Conservation (phyloP, 2,113 vertebrate species). For the Platichthys stellatus region DNA sequence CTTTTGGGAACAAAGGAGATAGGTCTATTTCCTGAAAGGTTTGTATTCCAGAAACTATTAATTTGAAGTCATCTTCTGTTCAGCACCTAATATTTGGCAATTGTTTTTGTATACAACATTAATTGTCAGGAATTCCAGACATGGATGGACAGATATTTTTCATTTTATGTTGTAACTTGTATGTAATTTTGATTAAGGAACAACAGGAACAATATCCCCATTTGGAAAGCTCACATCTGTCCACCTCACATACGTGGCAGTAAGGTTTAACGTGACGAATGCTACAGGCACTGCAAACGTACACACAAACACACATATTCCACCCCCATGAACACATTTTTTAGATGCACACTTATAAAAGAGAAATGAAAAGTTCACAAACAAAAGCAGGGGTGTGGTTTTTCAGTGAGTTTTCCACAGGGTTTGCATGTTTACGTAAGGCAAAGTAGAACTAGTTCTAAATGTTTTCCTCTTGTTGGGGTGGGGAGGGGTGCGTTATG, state of each 20-base stretch:
- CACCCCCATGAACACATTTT: background rate
- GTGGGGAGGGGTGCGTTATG: background rate
- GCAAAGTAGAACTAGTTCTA: slow-evolving; percentile 37
- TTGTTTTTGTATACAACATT: too few relatives aligned
- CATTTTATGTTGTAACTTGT: too few relatives aligned
- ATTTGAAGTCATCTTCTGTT: too few relatives aligned
- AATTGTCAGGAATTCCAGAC: too few relatives aligned
- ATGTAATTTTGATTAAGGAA: background rate
- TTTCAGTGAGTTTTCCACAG: background rate
- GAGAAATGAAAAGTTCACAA: background rate
- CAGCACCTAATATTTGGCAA: too few relatives aligned
- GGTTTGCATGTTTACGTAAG: slow-evolving; percentile 34
- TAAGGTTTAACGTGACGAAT: slow-evolving; percentile 1
- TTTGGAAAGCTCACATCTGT: slow-evolving; percentile 8
- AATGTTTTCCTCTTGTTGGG: slow-evolving; percentile 15
- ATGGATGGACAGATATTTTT: too few relatives aligned
- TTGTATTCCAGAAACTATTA: too few relatives aligned
- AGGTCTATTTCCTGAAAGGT: too few relatives aligned
- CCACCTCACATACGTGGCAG: background rate
- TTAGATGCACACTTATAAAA: background rate
- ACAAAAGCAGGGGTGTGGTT: slow-evolving; percentile 16
- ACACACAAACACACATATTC: background rate
- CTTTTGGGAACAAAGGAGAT: too few relatives aligned
- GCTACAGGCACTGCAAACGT: background rate
- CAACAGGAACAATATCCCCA: slow-evolving; percentile 3